Base-by-base conservation (phyloP, 2,113 vertebrate species). In the Rattus rattus region DNA sequence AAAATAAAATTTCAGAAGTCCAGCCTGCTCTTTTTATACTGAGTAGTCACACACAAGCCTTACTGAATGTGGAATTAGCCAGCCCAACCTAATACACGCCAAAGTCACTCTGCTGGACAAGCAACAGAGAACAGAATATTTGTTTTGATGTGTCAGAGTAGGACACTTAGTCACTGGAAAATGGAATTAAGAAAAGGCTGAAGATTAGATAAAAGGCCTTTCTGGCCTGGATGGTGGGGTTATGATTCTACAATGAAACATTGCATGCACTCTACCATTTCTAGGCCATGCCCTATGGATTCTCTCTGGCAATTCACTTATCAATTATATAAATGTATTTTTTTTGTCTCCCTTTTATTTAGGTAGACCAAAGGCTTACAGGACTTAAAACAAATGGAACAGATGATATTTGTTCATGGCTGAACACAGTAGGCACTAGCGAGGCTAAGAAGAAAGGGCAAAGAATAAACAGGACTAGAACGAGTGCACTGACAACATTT, bases 141-240 rank as follows among this genome's bases (percentile, higher is more conserved):
- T 90, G 92, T 92, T 97, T 67, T 70, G 10, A 87, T 88, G 63
- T 79, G 30, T 93, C 65, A 56, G 76, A 49, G 88, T 22, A 95
- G 81, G 49, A 91, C 49, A 91, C 14, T 92, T 91, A 92, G 67
- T 90, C 75, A 92, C 5, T 77, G 10, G 14, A 61, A 90, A 92
- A 98, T 86, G 14, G 86, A 92, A 95, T 80, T 94, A 94, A 86
- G 84, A 91, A 95, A 91, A 96, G 87, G 63, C 14, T 86, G 14
- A 69, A 24, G 24, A 81, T 92, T 84, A 85, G 65, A 88, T 84
- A 90, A 59, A 24, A 92, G 63, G 61, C 6, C 47, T 39, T 90
- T 70, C n/a, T 59, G 59, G n/a, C 13, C n/a, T 52, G 2, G 33
- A 20, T 24, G 92, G 7, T 52, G 11, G 11, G 36, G 5, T 26